Base-by-base conservation (phyloP, 2,797 vertebrate species). In the Passerculus sandwichensis region DNA sequence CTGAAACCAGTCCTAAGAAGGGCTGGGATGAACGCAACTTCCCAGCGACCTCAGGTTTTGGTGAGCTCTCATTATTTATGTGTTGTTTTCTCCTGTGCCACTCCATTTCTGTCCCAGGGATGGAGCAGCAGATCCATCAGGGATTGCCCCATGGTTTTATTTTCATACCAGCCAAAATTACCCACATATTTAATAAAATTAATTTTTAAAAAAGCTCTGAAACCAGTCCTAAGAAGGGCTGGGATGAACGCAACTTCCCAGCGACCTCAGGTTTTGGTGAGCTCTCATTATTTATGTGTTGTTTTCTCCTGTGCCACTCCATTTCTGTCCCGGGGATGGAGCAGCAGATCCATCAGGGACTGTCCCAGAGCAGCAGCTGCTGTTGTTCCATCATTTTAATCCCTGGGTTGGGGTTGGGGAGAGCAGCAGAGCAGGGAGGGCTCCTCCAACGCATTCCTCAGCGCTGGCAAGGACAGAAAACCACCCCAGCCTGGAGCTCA, bases 61-160 rank as follows among this genome's bases (percentile, higher is more conserved):
- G 21, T 29, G 5, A 23, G 13, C 20, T 15, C 7, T 5, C 17
- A 4, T 42, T 21, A 50, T 21, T 30, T 5, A 1, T 12, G 77
- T 29, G 8, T 5, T 11, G 7, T 5, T 11, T 51, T 30, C 53
- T 83, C 73, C 26, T 72, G 61, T 26, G 9, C 42, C 27, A 5
- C 45, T 17, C 36, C 10, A 3, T 15, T 30, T 27, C 14, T 23
- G 62, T 8, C 38, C 16, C 1, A 0, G 5, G 16, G 71, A 45
- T 9, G 27, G 51, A 76, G 56, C 26, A 57, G 64, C 36, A 30
- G 73, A 15, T 26, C 48, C 45, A 38, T 38, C 36, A 38, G 36
- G 36, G 36, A 38, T 45, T 16, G 11, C 32, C 48, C 30, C 0
- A 6, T 12, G 59, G 62, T 16, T 85, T 66, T 34, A 6, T 72